Evolutionary conservation across 2,888 invertebrate species (phyloP).

Genomic region (Steinernema hermaphroditum): DNA sequence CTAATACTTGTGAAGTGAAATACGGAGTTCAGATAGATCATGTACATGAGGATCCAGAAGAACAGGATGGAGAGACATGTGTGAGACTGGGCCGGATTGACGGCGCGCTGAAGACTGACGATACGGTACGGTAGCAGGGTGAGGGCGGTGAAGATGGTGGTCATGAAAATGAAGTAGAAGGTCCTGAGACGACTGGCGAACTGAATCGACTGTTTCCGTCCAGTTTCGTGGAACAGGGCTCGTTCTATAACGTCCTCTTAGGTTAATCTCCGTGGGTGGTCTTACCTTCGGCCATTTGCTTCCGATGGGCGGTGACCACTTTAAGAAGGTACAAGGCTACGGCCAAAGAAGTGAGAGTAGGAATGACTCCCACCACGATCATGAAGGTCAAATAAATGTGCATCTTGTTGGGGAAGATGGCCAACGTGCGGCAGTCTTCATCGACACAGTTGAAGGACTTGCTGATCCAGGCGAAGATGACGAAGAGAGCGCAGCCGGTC

Average conservation of each 20-base stretch:
- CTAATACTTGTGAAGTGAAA: slow-evolving; percentile 28
- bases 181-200: slow-evolving; percentile 55
- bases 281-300: slow-evolving; percentile 50
- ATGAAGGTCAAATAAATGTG: slow-evolving; percentile 51
- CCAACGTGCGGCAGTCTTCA: slow-evolving; percentile 44
- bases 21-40: slow-evolving; percentile 64
- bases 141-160: slow-evolving; percentile 57
- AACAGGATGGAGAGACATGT: slow-evolving; percentile 50
- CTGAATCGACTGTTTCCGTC: slow-evolving; percentile 18
- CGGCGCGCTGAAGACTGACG: slow-evolving; percentile 39
- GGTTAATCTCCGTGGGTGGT: background rate
- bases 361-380: slow-evolving; percentile 59
- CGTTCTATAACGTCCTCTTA: slow-evolving; percentile 33
- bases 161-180: slow-evolving; percentile 66
- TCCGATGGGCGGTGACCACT: slow-evolving; percentile 57
- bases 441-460: slow-evolving; percentile 51
- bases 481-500: slow-evolving; percentile 55
- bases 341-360: slow-evolving; percentile 60
- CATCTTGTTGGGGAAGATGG: slow-evolving; percentile 49
- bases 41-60: slow-evolving; percentile 56
- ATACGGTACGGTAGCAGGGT: slow-evolving; percentile 62
- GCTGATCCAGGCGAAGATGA: slow-evolving; percentile 54
- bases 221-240: slow-evolving; percentile 33
- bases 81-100: slow-evolving; percentile 32
- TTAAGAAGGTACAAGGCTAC: slow-evolving; percentile 64